Conservation (phyloP, 2,888 invertebrate genomes). For the Eulithis prunata region DNA sequence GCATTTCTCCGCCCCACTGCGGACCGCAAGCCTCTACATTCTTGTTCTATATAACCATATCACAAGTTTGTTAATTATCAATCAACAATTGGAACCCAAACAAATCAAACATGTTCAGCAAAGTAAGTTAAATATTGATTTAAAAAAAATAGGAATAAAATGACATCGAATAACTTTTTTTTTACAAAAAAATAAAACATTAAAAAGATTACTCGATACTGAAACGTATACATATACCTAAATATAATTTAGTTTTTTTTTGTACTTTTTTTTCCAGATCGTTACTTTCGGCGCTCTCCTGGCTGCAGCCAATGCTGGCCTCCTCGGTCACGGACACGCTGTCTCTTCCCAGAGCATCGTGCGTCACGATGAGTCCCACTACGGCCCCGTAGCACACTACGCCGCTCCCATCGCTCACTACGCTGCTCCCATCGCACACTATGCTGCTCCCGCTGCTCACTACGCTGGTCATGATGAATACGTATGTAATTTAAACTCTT, state of each 20-base stretch:
- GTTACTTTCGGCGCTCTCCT: conserved; percentile 68
- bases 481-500: too few species aligned
- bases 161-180: too few species aligned
- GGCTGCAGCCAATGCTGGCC: conserved; percentile 74
- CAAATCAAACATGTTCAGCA: conserved; percentile 32
- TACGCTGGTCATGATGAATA: conserved; percentile 47
- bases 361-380: conserved; percentile 61
- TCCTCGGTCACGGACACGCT: conserved; percentile 55
- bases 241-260: too few species aligned
- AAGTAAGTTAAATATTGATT: conserved; percentile 18
- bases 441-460: conserved; percentile 49
- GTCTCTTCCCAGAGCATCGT: conserved; percentile 70
- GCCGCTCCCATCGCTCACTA: conserved; percentile 47
- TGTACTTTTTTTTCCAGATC: conserved; percentile 57
- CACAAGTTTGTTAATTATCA: conserved; percentile 23
- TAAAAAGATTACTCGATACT: too few species aligned
- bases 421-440: conserved; percentile 46
- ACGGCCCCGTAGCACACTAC: conserved; percentile 46
- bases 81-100: conserved; percentile 29
- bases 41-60: conserved; percentile 32
- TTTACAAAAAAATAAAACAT: too few species aligned
- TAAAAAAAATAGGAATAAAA: not conserved
- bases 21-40: conserved; percentile 11
- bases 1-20: conserved; percentile 33
- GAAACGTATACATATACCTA: too few species aligned